These are phyloP conservation scores for Callyntrura guangdongensis DNA, from an alignment of 2,888 invertebrate genomes.

Conservation along the genomic window DNA sequence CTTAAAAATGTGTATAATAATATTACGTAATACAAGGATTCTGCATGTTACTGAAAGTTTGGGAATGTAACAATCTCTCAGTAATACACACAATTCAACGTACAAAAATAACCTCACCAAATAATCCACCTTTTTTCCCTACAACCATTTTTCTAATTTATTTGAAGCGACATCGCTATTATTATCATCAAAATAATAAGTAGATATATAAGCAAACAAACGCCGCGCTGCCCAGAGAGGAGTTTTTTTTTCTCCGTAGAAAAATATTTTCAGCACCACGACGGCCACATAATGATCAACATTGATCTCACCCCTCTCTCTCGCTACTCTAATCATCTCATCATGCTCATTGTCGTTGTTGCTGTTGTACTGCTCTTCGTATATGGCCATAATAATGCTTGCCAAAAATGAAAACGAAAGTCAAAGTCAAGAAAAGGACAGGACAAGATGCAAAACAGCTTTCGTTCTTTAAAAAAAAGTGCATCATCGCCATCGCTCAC, in stretches of 20 bases:
- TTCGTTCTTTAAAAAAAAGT: slow-evolving; percentile 69
- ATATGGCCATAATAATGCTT: slow-evolving; percentile 31
- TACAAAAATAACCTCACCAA: not conserved
- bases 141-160: slow-evolving; percentile 33
- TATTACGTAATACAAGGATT: not conserved
- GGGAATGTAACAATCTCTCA: not conserved
- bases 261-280: not conserved
- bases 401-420: slow-evolving; percentile 66
- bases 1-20: not conserved
- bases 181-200: slow-evolving; percentile 26
- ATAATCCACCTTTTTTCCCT: slow-evolving; percentile 12
- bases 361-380: not conserved
- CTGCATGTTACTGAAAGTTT: slow-evolving; percentile 64
- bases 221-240: not conserved
- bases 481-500: slow-evolving; percentile 38
- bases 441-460: slow-evolving; percentile 77
- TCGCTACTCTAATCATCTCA: not conserved
- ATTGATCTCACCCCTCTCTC: slow-evolving; percentile 36
- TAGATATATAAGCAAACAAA: slow-evolving; percentile 36
- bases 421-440: slow-evolving; percentile 77
- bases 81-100: not conserved
- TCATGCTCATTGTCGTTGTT: slow-evolving; percentile 30
- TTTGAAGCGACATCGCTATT: slow-evolving; percentile 43
- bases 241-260: slow-evolving; percentile 21
- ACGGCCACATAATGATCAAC: not conserved